These are phyloP conservation scores for Amiota minor DNA, from an alignment of 2,888 invertebrate species.

Conservation along the genomic window DNA sequence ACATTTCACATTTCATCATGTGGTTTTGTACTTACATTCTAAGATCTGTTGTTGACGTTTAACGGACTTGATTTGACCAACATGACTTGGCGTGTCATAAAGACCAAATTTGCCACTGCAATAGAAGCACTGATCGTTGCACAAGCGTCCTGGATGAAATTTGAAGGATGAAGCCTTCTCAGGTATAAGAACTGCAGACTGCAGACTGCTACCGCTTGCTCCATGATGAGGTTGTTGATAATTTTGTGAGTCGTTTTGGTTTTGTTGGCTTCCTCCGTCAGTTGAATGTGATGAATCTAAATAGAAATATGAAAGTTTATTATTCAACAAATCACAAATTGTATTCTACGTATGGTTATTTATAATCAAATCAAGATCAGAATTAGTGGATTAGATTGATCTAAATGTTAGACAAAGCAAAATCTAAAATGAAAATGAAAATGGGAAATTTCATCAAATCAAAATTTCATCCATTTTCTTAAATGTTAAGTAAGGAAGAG, in stretches of 20 bases:
- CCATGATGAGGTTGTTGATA: conserved; percentile 25
- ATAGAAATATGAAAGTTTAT: background rate
- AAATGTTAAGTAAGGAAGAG: no score
- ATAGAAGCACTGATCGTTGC: conserved; percentile 89
- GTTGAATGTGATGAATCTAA: conserved; percentile 68
- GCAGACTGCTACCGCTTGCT: background rate
- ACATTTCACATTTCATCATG: no score
- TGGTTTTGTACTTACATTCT: conserved; percentile 77
- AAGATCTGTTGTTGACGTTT: conserved; percentile 88
- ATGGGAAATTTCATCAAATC: no score
- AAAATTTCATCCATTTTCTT: no score
- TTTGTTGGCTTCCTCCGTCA: conserved; percentile 55
- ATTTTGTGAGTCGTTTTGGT: conserved; percentile 48
- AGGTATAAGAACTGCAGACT: conserved; percentile 79
- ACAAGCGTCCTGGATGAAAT: conserved; percentile 86
- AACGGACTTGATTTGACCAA: conserved; percentile 87
- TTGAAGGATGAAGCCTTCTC: conserved; percentile 91
- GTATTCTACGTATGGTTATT: background rate
- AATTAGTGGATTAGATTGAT: no score
- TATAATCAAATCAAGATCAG: no score
- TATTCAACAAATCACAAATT: background rate
- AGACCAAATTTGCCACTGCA: conserved; percentile 91
- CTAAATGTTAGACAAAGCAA: no score
- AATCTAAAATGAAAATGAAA: no score
- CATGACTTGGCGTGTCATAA: conserved; percentile 89